A percentile compares a stretch with the other conserved stretches of the same genome.
These are phyloP conservation scores for Chloroclysta siterata DNA, from an alignment of 2,888 invertebrate genomes.

Conservation along the genomic window DNA sequence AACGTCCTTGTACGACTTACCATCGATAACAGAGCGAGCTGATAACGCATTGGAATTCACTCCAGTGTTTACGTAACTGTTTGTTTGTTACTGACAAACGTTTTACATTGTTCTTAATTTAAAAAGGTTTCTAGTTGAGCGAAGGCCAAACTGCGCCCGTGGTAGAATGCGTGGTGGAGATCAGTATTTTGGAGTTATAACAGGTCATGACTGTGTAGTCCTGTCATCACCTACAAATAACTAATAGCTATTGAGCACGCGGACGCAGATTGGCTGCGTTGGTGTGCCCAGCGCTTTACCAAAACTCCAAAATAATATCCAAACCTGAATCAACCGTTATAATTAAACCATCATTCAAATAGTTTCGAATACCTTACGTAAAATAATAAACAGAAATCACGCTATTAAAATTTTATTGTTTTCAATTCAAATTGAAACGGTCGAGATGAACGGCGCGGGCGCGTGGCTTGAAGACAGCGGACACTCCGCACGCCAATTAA, in stretches of 20 bases:
- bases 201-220: too few relatives aligned
- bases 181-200: too few relatives aligned
- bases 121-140: neutral
- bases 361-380: constrained; percentile 7
- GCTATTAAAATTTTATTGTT: constrained; percentile 57
- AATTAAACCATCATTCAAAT: constrained; percentile 14
- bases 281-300: neutral
- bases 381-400: constrained; percentile 25
- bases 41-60: constrained; percentile 58
- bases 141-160: too few relatives aligned
- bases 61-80: constrained; percentile 40
- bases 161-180: too few relatives aligned
- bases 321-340: constrained; percentile 15
- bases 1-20: constrained; percentile 76
- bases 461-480: constrained; percentile 76
- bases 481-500: constrained; percentile 79
- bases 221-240: too few relatives aligned
- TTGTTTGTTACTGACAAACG: constrained; percentile 37
- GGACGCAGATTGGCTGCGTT: neutral
- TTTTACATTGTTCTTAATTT: neutral
- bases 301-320: neutral
- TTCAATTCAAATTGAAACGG: constrained; percentile 67
- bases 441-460: constrained; percentile 58
- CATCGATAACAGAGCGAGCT: constrained; percentile 65
- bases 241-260: too few relatives aligned